A percentile compares a stretch with the other conserved stretches of the same genome.
Evolutionary conservation across 2,888 invertebrate genomes (phyloP).

Genomic region (Yponomeuta plumbellus): DNA sequence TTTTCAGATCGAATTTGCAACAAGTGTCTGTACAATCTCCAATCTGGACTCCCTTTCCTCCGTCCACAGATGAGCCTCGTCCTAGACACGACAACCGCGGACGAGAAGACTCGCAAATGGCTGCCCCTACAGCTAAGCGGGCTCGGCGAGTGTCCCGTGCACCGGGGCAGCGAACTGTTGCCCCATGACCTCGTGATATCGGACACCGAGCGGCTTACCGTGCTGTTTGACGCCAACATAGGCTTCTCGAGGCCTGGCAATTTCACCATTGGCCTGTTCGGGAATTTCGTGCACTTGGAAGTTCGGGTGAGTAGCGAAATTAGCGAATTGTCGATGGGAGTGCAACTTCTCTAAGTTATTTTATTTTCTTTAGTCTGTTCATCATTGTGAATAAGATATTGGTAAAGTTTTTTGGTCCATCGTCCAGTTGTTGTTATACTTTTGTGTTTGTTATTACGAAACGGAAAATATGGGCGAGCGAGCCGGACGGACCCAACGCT

Average conservation of each 20-base stretch:
- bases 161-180: constrained; percentile 73
- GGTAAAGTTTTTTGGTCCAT: too few relatives aligned
- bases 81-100: constrained; percentile 81
- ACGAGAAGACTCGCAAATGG: constrained; percentile 79
- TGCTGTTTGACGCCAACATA: constrained; percentile 76
- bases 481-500: too few relatives aligned
- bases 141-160: constrained; percentile 85
- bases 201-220: constrained; percentile 84
- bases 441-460: too few relatives aligned
- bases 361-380: too few relatives aligned
- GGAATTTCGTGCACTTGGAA: constrained; percentile 79
- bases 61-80: constrained; percentile 80
- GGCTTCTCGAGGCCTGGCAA: constrained; percentile 77
- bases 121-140: constrained; percentile 85
- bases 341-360: too few relatives aligned
- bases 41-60: neutral
- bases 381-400: too few relatives aligned
- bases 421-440: too few relatives aligned
- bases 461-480: too few relatives aligned
- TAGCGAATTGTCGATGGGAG: too few relatives aligned
- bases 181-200: constrained; percentile 86
- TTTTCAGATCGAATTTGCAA: too few relatives aligned
- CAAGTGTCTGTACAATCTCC: too few relatives aligned
- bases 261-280: constrained; percentile 85
- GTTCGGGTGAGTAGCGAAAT: constrained; percentile 74